Conservation (phyloP, 2,797 vertebrate genomes). For the Muraenolepis orangiensis region DNA sequence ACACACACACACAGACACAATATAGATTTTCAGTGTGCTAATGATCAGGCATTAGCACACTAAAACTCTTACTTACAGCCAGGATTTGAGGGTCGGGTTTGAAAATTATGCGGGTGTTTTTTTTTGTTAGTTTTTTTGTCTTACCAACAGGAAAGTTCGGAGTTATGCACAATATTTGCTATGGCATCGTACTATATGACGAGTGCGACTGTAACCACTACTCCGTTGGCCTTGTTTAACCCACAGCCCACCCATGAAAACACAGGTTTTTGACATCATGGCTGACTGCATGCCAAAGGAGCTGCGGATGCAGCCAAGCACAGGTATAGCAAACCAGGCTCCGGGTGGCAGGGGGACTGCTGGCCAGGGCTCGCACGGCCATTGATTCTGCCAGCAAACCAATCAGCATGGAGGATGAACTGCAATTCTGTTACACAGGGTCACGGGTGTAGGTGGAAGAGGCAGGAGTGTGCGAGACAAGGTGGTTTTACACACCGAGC, state of each 20-base stretch:
- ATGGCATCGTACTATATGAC: no score
- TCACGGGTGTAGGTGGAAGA: conserved; percentile 70
- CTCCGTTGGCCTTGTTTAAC: not conserved
- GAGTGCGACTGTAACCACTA: not conserved
- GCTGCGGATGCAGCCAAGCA: conserved; percentile 65
- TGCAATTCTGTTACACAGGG: conserved; percentile 66
- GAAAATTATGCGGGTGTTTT: conserved; percentile 30
- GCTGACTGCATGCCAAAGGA: conserved; percentile 61
- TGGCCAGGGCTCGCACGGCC: conserved; percentile 51
- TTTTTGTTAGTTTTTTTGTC: conserved; percentile 34
- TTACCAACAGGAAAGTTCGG: not conserved
- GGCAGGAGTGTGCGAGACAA: conserved; percentile 55
- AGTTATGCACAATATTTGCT: not conserved
- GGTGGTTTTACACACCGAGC: conserved; percentile 59
- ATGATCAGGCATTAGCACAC: not conserved
- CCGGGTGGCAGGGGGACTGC: conserved; percentile 49
- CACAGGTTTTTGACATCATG: conserved; percentile 70
- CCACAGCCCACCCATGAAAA: conserved; percentile 52
- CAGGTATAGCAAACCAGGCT: conserved; percentile 61
- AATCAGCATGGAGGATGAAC: conserved; percentile 73
- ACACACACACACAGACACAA: conserved; percentile 23
- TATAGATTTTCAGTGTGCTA: conserved; percentile 8
- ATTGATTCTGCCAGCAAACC: conserved; percentile 73
- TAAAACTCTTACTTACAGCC: not conserved
- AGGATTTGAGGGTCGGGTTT: not conserved